Evolutionary conservation across 2,888 invertebrate genomes (phyloP), one percentile per base, ranked within the genome.

Genomic region (Hecatera dysodea): DNA sequence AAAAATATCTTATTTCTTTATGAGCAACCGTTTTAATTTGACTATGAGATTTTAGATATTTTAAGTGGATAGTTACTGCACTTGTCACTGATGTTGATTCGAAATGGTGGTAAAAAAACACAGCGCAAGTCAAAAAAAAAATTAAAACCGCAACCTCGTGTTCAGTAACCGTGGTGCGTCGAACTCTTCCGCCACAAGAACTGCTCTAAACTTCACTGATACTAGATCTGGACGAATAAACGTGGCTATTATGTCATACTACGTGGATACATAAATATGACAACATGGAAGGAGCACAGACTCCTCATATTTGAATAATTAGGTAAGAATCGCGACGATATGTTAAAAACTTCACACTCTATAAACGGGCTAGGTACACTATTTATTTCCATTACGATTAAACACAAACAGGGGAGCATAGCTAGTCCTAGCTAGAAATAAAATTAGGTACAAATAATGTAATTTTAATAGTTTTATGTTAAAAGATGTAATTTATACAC

Each of bases 161-260:
- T 75, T 80, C 88, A 88, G 62, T 84, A 83, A 86, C 90, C 91
- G 88, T 91, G 89, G 89, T 81, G 27, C 66, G 60, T 33, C 36
- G 36, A 46, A 75, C 53, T 68, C 76, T 81, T 83, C 75, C 76
- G 80, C 68, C 19, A 74, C 42, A 44, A 71, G 72, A 70, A 72
- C 53, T 48, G 57, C 39, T 72, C 67, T 65, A 60, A 75, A 75
- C 55, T 63, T 66, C 70, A 71, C 75, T 56, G 59, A 82, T 33
- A 65, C 42, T 39, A 52, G 12, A 50, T 70, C 42, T 76, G 17
- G 33, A 52, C 29, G 36, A 46, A 44, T 53, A 62, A 61, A 62
- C 46, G 4, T 36, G 27, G n/a, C 55, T 27, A 48, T 33, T 55
- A 24, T 75, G 44, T 59, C 39, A 39, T 52, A n/a, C 57, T 53